Evolutionary conservation across 2,888 invertebrate species (phyloP).

Genomic region (Drosophila formosana): DNA sequence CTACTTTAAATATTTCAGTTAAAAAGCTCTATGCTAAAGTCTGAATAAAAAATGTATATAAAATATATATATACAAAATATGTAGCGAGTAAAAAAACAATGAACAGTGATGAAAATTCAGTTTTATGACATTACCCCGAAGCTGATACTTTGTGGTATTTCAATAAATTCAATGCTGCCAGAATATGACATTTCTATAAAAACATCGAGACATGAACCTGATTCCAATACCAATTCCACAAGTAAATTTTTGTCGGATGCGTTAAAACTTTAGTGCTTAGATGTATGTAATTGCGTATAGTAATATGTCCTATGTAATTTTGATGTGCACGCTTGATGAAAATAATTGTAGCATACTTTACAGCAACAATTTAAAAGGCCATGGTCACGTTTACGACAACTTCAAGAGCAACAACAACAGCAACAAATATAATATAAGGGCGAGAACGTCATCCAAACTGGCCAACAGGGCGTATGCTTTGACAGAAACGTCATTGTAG

Average conservation of each 20-base stretch:
- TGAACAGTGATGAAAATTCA: too few species aligned
- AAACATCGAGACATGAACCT: too few species aligned
- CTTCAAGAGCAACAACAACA: constrained; percentile 8
- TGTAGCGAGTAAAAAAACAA: too few species aligned
- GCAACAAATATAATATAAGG: neutral
- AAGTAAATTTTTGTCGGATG: constrained; percentile 53
- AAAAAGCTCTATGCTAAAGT: too few species aligned
- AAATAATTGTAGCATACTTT: constrained; percentile 80
- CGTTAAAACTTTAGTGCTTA: constrained; percentile 4
- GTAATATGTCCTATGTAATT: constrained; percentile 19
- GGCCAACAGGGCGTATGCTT: constrained; percentile 37
- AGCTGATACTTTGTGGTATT: too few species aligned
- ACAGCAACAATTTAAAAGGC: constrained; percentile 62
- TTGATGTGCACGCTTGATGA: constrained; percentile 60
- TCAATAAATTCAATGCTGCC: too few species aligned
- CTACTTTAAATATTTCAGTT: too few species aligned
- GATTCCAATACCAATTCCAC: neutral
- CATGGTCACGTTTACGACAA: constrained; percentile 64
- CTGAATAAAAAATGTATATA: too few species aligned
- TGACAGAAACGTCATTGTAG: constrained; percentile 45
- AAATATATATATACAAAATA: too few species aligned
- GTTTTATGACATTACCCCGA: too few species aligned
- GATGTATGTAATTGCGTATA: constrained; percentile 14
- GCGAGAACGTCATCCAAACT: constrained; percentile 10
- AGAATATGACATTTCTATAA: neutral